These are phyloP conservation scores for Himalopsyche kuldschensis DNA, from an alignment of 2,888 invertebrate species.

Conservation along the genomic window DNA sequence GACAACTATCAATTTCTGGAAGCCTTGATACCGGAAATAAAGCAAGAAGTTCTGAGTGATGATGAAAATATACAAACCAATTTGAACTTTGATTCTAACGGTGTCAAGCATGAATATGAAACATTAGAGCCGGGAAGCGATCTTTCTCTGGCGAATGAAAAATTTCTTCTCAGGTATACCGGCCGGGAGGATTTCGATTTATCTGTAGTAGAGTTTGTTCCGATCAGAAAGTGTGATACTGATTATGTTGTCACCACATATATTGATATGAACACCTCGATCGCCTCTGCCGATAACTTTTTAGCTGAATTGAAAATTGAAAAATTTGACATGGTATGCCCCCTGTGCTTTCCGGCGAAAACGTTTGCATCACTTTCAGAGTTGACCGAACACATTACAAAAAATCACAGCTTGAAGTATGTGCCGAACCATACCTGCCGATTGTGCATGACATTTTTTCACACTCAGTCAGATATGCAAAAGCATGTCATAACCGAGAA, in stretches of 20 bases:
- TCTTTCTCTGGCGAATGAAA: constrained; percentile 17
- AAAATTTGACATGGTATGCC: constrained; percentile 45
- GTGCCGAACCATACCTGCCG: constrained; percentile 51
- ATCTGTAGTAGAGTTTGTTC: constrained; percentile 52
- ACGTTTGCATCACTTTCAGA: constrained; percentile 39
- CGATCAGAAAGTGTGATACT: constrained; percentile 52
- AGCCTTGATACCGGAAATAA: constrained; percentile 44
- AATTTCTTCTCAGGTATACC: constrained; percentile 43
- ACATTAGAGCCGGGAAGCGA: constrained; percentile 28
- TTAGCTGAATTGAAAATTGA: constrained; percentile 43
- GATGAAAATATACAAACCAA: constrained; percentile 38
- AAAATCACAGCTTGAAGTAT: constrained; percentile 50
- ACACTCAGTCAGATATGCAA: constrained; percentile 48
- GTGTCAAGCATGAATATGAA: constrained; percentile 29
- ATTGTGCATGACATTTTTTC: constrained; percentile 52
- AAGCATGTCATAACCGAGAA: constrained; percentile 48
- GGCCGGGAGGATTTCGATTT: constrained; percentile 56
- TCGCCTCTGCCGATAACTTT: constrained; percentile 46
- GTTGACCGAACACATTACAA: constrained; percentile 49
- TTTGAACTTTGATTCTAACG: background rate
- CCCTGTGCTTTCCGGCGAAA: constrained; percentile 46
- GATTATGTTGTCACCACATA: constrained; percentile 49
- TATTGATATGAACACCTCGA: constrained; percentile 46
- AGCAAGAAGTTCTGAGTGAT: constrained; percentile 44
- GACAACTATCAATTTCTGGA: constrained; percentile 41